Conservation (phyloP, 2,797 vertebrate species). For the Ispidina picta region DNA sequence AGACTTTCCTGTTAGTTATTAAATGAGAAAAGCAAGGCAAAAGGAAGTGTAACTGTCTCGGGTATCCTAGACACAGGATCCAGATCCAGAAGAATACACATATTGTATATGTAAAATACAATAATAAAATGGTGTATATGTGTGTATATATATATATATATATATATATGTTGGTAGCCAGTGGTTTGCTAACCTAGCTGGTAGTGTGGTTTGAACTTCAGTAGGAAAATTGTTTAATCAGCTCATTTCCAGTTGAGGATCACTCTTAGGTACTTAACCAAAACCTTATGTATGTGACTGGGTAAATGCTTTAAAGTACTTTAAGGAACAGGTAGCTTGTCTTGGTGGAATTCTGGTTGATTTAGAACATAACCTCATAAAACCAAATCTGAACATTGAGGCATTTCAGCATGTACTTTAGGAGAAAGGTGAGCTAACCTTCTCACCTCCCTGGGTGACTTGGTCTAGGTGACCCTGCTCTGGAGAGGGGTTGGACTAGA, state of each 20-base stretch:
- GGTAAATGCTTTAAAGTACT: not conserved
- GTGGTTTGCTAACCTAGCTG: not conserved
- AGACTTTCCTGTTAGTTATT: not conserved
- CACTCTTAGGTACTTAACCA: not conserved
- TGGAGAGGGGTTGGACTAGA: too few relatives aligned
- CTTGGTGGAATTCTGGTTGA: not conserved
- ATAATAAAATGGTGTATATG: too few relatives aligned
- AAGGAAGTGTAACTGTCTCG: not conserved
- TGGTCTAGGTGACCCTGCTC: too few relatives aligned
- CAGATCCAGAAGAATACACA: not conserved
- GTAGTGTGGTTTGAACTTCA: not conserved
- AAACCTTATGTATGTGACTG: not conserved
- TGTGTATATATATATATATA: too few relatives aligned
- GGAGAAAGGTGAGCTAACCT: not conserved
- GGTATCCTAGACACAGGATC: not conserved
- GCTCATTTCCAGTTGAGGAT: not conserved
- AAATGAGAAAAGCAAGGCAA: not conserved
- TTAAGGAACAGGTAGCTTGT: not conserved
- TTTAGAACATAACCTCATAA: not conserved
- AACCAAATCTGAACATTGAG: not conserved
- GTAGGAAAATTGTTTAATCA: not conserved
- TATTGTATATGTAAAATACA: too few relatives aligned
- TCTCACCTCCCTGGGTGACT: too few relatives aligned
- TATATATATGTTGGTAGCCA: not conserved
- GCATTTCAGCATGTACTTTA: accelerated